Conservation (phyloP, 2,797 vertebrate genomes). For the Bucorvus abyssinicus region DNA sequence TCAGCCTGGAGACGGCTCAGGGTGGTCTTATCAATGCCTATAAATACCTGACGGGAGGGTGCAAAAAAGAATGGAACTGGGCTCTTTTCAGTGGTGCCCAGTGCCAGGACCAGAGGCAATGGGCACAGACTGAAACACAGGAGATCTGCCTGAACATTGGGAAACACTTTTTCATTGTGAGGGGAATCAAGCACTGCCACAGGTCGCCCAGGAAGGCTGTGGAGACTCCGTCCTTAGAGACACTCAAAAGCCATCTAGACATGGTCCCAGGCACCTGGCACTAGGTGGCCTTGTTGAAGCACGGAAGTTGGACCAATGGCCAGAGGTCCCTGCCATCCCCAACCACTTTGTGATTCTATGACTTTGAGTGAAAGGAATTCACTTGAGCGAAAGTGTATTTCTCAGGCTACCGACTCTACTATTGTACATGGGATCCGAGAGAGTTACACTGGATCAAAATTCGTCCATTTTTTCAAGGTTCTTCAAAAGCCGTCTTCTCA, state of each 20-base stretch:
- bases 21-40: not conserved
- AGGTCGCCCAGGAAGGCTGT: not conserved
- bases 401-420: not conserved
- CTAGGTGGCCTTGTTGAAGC: not conserved
- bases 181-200: not conserved
- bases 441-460: not conserved
- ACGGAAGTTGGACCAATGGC: not conserved
- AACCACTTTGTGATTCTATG: not conserved
- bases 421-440: not conserved
- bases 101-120: not conserved
- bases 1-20: not conserved
- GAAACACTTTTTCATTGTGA: not conserved
- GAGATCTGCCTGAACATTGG: not conserved
- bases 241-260: not conserved
- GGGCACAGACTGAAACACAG: not conserved
- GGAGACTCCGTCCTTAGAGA: not conserved
- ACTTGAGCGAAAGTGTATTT: not conserved
- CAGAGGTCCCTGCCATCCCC: not conserved
- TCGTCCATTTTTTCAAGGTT: not conserved
- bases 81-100: not conserved
- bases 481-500: not conserved
- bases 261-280: not conserved
- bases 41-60: not conserved
- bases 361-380: not conserved
- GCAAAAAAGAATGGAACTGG: accelerated